Conservation (phyloP, 2,888 invertebrate genomes). For the Leucania comma region DNA sequence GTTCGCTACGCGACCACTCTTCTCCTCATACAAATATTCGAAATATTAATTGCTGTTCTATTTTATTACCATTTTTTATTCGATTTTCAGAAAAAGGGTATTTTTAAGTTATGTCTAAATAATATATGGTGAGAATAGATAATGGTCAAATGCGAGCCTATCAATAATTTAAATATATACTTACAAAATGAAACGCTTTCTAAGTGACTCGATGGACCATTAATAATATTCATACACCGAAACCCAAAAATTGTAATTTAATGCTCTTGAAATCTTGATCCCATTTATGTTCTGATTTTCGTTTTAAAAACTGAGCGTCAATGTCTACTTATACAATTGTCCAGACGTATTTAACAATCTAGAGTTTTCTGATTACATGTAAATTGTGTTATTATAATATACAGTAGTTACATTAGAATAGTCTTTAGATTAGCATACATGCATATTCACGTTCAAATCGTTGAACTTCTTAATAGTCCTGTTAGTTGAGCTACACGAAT, state of each 20-base stretch:
- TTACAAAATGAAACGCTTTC: neutral
- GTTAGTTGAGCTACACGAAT: no score
- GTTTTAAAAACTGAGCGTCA: neutral
- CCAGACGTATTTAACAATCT: constrained; percentile 4
- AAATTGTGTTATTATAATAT: constrained; percentile 21
- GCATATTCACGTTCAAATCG: neutral
- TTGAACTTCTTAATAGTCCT: no score
- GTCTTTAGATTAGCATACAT: constrained; percentile 4
- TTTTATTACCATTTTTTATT: no score
- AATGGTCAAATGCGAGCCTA: no score
- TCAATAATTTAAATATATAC: no score
- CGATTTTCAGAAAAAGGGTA: no score
- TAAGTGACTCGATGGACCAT: neutral
- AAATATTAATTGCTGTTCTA: no score
- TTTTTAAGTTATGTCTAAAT: no score
- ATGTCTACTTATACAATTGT: neutral
- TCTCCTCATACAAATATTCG: no score
- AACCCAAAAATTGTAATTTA: neutral
- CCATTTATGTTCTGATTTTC: neutral
- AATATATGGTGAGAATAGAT: no score
- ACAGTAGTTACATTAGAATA: constrained; percentile 1
- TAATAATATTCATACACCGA: neutral
- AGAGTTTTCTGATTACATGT: constrained; percentile 17
- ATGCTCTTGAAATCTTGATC: neutral
- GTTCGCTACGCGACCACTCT: no score